Base-by-base conservation (phyloP, 2,888 invertebrate genomes). In the Pristionchus entomophagus region DNA sequence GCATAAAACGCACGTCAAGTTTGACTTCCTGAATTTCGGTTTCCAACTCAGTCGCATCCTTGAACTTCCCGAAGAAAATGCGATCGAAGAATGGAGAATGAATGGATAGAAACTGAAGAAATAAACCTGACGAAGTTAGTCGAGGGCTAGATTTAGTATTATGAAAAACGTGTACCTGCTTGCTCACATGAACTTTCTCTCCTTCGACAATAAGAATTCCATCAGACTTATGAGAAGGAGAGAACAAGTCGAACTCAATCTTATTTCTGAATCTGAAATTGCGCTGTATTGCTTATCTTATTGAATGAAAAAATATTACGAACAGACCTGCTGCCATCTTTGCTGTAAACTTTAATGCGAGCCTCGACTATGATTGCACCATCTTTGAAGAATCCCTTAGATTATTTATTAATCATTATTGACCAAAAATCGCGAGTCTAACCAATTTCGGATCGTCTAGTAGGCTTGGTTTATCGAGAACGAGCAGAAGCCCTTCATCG, bases 61-160 rank as follows among this genome's bases (percentile, higher is more conserved):
- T 65, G 35, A 65, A 65, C 6, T 65, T 65, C 5, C 65, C 65
- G 65, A 35, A 65, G 14, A 65, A 65, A 0, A 65, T 3, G 19
- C 65, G 5, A 17, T 65, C 65, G 35, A 65, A 65, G 65, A 35
- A 65, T 65, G 65, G 19, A 65, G 65, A 65, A 8, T 65, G 65
- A 3, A 26, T 62, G 1, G 62, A 5, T 2, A 62, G 32, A 6
- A 62, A 8, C 62, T 62, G 62, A 62, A 62, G 10, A 45, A 45
- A 45, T 45, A 14, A 45, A n/a, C n/a, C n/a, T n/a, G n/a, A n/a
- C n/a, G n/a, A n/a, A n/a, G n/a, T n/a, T 45, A 45, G 14, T 45
- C 45, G n/a, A n/a, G n/a, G n/a, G n/a, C n/a, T n/a, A n/a, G n/a
- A 45, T 45, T 14, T 2, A 62, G 3, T 32, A 32, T 8, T 17